phyloP scores from a whole-genome alignment of 2,113 vertebrate species.

The Rhinichthys klamathensis region DNA sequence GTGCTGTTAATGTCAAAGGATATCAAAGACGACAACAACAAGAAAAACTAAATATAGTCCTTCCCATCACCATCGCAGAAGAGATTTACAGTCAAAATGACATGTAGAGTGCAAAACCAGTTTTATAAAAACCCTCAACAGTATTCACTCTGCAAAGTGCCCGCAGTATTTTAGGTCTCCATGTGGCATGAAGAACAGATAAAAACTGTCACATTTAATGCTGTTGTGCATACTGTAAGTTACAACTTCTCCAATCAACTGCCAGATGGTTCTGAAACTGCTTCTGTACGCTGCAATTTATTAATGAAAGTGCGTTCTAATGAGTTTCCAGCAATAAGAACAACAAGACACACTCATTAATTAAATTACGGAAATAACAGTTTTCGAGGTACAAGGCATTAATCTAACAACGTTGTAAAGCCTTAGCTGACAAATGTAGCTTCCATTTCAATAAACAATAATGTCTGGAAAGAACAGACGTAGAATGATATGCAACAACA shows the following conservation, averaged over 20 bases:
- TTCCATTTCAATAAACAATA: not conserved
- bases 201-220: slow-evolving; percentile 26
- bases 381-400: not conserved
- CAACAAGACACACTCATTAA: not conserved
- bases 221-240: slow-evolving; percentile 2
- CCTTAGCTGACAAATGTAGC: not conserved
- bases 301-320: not conserved
- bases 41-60: no score
- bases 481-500: not conserved
- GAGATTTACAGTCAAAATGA: not conserved
- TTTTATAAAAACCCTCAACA: not conserved
- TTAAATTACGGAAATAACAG: not conserved
- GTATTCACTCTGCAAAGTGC: not conserved
- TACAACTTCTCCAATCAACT: not conserved
- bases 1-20: not conserved
- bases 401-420: slow-evolving; percentile 1
- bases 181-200: slow-evolving; percentile 18
- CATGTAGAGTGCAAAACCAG: not conserved
- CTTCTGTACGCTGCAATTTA: not conserved
- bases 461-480: not conserved
- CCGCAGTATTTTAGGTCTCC: slow-evolving; percentile 1
- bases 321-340: not conserved
- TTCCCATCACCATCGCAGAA: not conserved
- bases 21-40: not conserved
- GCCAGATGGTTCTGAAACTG: slow-evolving; percentile 23